A percentile compares a stretch with the other conserved stretches of the same genome.
Conservation (phyloP, 2,113 vertebrate species). For the Holacanthus passer region DNA sequence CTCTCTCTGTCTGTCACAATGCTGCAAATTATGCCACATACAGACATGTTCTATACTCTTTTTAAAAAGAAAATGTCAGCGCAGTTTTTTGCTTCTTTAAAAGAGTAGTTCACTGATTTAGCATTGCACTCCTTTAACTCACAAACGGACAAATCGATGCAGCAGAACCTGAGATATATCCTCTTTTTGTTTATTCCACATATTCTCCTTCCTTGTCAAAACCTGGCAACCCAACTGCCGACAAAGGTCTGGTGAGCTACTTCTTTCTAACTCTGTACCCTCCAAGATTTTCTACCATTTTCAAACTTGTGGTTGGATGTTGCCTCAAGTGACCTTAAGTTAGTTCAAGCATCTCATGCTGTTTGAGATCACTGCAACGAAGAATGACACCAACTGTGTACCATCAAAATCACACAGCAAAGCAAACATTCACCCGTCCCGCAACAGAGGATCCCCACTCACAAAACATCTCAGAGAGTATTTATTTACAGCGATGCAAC, state of each 20-base stretch:
- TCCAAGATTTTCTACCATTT: neutral
- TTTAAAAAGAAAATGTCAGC: slow-evolving; percentile 16
- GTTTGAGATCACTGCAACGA: neutral
- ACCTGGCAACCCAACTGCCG: neutral
- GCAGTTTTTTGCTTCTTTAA: slow-evolving; percentile 1
- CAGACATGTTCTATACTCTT: neutral
- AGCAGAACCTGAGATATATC: neutral
- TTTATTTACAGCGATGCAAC: slow-evolving; percentile 36
- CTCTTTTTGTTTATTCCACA: neutral
- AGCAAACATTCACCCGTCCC: neutral
- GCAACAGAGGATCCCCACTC: neutral
- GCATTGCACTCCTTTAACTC: neutral
- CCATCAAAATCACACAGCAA: neutral
- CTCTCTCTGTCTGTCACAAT: slow-evolving; percentile 14
- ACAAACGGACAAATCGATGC: neutral
- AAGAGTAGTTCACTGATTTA: neutral
- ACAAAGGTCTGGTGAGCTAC: slow-evolving; percentile 1
- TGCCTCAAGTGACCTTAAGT: neutral
- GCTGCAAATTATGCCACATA: slow-evolving; percentile 15
- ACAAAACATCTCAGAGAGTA: slow-evolving; percentile 22
- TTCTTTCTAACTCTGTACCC: neutral
- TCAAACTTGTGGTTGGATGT: neutral
- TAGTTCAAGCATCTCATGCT: neutral
- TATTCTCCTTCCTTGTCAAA: neutral
- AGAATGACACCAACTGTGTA: neutral